A percentile compares a stretch with the other conserved stretches of the same genome.
Evolutionary conservation across 1,140 invertebrate genomes (phyloP).

Genomic region (Drosophila elegans): DNA sequence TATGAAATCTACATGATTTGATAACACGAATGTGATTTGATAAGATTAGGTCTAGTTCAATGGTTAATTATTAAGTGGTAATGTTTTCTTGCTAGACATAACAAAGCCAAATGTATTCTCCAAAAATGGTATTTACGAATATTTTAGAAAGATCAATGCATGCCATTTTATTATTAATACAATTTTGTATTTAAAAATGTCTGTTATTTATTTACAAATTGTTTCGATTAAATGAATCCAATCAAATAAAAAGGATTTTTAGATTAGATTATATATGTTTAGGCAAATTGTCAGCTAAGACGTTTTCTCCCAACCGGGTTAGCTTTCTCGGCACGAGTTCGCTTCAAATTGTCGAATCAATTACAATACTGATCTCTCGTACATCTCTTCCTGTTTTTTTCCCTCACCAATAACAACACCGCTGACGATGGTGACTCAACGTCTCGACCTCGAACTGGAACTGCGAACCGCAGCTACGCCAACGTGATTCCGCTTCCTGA

Average conservation of each 20-base stretch:
- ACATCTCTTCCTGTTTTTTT: conserved; percentile 50
- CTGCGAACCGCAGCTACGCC: conserved; percentile 89
- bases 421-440: conserved; percentile 36
- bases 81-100: not conserved
- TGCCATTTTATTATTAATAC: too few species aligned
- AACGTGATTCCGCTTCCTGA: conserved; percentile 96
- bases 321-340: conserved; percentile 26
- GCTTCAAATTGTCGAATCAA: conserved; percentile 24
- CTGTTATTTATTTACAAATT: too few species aligned
- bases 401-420: conserved; percentile 20
- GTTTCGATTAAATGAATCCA: too few species aligned
- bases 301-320: conserved; percentile 2
- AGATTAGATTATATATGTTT: too few species aligned
- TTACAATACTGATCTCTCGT: conserved; percentile 36
- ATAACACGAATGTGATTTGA: not conserved
- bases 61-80: not conserved
- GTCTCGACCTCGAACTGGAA: conserved; percentile 46
- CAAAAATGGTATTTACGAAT: too few species aligned
- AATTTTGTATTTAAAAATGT: too few species aligned
- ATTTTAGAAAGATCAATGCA: too few species aligned
- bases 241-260: too few species aligned
- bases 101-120: not conserved
- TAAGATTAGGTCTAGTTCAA: conserved; percentile 6
- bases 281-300: not conserved
- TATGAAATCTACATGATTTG: conserved; percentile 2